Evolutionary conservation across 2,113 vertebrate genomes (phyloP).

Genomic region (Scophthalmus maximus): DNA sequence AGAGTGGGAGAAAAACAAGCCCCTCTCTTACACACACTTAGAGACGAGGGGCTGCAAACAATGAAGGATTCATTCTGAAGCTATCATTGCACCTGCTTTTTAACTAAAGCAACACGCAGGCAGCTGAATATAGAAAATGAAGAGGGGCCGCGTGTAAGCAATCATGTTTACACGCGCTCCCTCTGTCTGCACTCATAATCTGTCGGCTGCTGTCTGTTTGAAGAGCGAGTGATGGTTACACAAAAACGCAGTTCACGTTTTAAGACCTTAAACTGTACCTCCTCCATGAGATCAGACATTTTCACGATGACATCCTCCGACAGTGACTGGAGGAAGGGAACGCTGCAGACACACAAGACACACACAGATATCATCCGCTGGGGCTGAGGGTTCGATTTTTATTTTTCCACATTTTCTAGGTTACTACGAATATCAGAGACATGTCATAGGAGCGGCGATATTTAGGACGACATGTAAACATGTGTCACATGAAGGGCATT

Average conservation of each 20-base stretch:
- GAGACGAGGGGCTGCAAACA: neutral
- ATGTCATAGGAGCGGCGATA: too few relatives aligned
- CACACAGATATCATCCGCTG: neutral
- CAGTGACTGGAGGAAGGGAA: constrained; percentile 78
- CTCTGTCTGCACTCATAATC: constrained; percentile 26
- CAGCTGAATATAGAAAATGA: constrained; percentile 12
- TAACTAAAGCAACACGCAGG: constrained; percentile 10
- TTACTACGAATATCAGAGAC: neutral
- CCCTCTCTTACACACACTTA: neutral
- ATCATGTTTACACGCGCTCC: constrained; percentile 20
- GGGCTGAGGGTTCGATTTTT: neutral
- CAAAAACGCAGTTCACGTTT: constrained; percentile 1
- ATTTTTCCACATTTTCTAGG: neutral
- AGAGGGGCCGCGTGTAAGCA: constrained; percentile 18
- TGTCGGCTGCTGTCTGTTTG: constrained; percentile 30
- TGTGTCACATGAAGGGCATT: too few relatives aligned
- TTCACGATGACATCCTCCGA: constrained; percentile 80
- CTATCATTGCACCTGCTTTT: constrained; percentile 5
- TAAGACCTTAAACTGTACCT: constrained; percentile 71
- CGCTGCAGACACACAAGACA: constrained; percentile 66
- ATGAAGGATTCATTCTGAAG: constrained; percentile 7
- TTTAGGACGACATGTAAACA: too few relatives aligned
- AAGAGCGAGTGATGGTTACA: constrained; percentile 15
- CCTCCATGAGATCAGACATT: constrained; percentile 78
- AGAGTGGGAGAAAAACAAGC: neutral